phyloP scores from a whole-genome alignment of 2,888 invertebrate genomes.

The Tetranychus truncatus region DNA sequence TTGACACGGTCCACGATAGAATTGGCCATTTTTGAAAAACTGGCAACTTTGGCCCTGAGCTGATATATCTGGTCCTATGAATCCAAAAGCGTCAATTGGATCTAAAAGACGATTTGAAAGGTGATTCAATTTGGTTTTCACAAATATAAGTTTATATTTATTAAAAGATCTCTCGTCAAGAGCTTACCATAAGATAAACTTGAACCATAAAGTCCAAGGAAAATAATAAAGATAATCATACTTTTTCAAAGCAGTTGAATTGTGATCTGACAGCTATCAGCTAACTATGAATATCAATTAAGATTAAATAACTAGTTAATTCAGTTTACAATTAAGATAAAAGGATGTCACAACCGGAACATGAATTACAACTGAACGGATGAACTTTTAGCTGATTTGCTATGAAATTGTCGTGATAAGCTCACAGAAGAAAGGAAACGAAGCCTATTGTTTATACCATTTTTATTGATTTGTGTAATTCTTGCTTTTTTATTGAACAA shows the following conservation, averaged over 20 bases:
- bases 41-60: neutral
- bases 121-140: neutral
- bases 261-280: too few relatives aligned
- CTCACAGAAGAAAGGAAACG: neutral
- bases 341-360: neutral
- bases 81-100: neutral
- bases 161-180: too few relatives aligned
- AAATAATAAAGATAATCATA: too few relatives aligned
- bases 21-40: conserved; percentile 4
- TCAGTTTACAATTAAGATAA: neutral
- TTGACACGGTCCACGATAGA: conserved; percentile 2
- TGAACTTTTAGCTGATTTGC: neutral
- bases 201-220: too few relatives aligned
- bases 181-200: too few relatives aligned
- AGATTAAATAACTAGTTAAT: too few relatives aligned
- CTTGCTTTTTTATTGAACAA: neutral
- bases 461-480: neutral
- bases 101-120: neutral
- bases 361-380: neutral
- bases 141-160: too few relatives aligned
- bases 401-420: neutral
- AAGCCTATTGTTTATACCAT: neutral
- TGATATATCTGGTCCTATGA: neutral
- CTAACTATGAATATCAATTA: too few relatives aligned
- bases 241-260: too few relatives aligned